phyloP scores from a whole-genome alignment of 2,113 vertebrate species.

The Apteryx owenii region DNA sequence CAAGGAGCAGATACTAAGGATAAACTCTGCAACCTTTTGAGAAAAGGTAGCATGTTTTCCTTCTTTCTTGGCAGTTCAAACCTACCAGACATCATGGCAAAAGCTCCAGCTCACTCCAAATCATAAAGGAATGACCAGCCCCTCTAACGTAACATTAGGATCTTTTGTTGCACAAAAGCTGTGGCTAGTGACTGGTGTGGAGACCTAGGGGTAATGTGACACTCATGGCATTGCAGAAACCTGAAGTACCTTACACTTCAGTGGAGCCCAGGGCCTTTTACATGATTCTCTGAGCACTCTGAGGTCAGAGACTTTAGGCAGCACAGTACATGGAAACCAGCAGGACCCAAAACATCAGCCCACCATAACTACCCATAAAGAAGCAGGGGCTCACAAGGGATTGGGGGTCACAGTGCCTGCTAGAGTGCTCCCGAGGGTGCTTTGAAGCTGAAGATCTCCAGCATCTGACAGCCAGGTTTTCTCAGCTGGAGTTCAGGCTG shows the following conservation, averaged over 20 bases:
- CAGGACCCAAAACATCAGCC: not conserved
- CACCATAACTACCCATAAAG: not conserved
- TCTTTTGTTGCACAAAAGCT: not conserved
- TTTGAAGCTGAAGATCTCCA: not conserved
- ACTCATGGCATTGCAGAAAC: not conserved
- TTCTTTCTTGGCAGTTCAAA: not conserved
- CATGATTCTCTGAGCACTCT: not conserved
- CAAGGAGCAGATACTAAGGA: not conserved
- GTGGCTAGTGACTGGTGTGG: not conserved
- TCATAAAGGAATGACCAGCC: not conserved
- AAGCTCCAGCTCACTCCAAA: not conserved
- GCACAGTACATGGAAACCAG: not conserved
- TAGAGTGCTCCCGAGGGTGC: not conserved
- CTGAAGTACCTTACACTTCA: not conserved
- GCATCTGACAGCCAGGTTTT: not conserved
- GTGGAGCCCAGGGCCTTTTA: not conserved
- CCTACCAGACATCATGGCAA: not conserved
- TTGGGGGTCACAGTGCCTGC: rapidly evolving
- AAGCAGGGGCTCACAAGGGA: not conserved
- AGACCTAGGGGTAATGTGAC: not conserved
- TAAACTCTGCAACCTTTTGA: not conserved
- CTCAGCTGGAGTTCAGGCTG: not conserved
- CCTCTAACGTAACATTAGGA: not conserved
- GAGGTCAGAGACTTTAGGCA: not conserved
- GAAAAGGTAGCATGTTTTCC: not conserved